A percentile compares a stretch with the other conserved stretches of the same genome.
Evolutionary conservation across 2,888 invertebrate species (phyloP).

Genomic region (Rotaria magnacalcarata): DNA sequence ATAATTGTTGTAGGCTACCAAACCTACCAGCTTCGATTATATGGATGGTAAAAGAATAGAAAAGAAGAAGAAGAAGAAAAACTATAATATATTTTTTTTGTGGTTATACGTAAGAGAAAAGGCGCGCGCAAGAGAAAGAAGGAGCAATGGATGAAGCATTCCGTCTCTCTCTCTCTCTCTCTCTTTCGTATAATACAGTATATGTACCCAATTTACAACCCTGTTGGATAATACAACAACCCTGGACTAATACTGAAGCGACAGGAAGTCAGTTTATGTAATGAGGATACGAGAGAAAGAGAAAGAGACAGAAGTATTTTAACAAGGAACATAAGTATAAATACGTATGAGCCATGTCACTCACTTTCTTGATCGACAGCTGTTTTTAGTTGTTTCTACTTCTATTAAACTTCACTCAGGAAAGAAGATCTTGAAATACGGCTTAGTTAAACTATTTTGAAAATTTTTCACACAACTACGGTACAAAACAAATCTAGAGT

Average conservation of each 20-base stretch:
- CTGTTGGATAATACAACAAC: constrained; percentile 6
- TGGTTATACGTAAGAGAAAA: neutral
- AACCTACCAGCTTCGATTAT: neutral
- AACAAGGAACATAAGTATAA: neutral
- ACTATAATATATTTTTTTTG: neutral
- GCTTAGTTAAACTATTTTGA: too few species aligned
- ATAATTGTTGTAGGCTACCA: constrained; percentile 5
- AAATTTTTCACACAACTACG: too few species aligned
- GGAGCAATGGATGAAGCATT: neutral
- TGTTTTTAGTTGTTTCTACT: neutral
- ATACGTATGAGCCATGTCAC: neutral
- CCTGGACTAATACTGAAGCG: neutral
- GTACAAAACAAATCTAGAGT: neutral
- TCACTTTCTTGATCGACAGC: neutral
- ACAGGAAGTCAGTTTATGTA: neutral
- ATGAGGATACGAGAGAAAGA: neutral
- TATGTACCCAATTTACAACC: neutral
- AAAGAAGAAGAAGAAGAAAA: neutral
- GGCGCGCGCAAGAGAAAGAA: neutral
- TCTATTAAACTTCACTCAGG: neutral
- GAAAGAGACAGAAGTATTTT: neutral
- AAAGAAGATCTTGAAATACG: too few species aligned
- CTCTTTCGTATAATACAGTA: neutral
- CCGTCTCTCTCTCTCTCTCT: neutral
- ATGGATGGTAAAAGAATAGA: neutral